Conservation (phyloP, 2,113 vertebrate genomes). For the Synodontis membranacea region DNA sequence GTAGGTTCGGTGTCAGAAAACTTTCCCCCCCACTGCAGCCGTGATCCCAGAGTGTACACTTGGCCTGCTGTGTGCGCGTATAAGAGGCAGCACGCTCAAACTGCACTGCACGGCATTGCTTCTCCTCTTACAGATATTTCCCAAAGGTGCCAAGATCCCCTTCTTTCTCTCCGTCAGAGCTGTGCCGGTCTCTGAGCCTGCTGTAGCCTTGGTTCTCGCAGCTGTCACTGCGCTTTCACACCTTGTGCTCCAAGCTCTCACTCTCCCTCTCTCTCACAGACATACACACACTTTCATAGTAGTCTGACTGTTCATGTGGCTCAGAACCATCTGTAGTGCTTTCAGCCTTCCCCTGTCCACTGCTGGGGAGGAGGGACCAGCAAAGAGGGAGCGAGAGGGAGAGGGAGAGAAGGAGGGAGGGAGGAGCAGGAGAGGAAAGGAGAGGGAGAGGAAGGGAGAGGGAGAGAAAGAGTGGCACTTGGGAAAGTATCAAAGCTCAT, state of each 20-base stretch:
- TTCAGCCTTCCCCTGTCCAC: slow-evolving; percentile 75
- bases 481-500: slow-evolving; percentile 58
- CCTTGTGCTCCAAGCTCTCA: not conserved
- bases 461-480: not conserved
- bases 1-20: slow-evolving; percentile 64
- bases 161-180: slow-evolving; percentile 39
- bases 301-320: slow-evolving; percentile 69
- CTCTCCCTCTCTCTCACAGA: slow-evolving; percentile 40
- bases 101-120: slow-evolving; percentile 45
- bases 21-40: not conserved
- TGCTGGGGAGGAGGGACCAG: slow-evolving; percentile 81
- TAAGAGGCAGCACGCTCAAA: slow-evolving; percentile 58
- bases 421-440: not conserved
- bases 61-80: slow-evolving; percentile 54
- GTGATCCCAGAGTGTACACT: slow-evolving; percentile 49
- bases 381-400: slow-evolving; percentile 55
- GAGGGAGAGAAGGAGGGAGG: slow-evolving; percentile 33
- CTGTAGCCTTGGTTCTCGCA: not conserved
- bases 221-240: slow-evolving; percentile 23
- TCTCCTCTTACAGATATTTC: slow-evolving; percentile 68
- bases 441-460: slow-evolving; percentile 45
- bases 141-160: slow-evolving; percentile 32
- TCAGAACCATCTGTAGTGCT: slow-evolving; percentile 78
- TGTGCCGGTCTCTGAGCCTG: not conserved
- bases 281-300: slow-evolving; percentile 66